These are phyloP conservation scores for Phyllotreta cruciferae DNA, from an alignment of 2,888 invertebrate species.

Conservation along the genomic window DNA sequence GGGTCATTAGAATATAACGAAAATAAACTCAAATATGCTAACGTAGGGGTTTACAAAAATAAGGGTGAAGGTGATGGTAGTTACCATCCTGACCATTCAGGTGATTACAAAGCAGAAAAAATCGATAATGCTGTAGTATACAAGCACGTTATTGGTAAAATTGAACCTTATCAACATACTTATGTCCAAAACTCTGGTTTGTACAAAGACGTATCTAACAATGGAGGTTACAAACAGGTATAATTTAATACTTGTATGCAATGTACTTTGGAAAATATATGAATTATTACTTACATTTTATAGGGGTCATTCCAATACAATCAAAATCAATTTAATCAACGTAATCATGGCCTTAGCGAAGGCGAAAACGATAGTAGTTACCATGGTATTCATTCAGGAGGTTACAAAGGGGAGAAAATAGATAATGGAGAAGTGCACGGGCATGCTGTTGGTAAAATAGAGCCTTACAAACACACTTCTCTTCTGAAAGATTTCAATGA, in stretches of 20 bases:
- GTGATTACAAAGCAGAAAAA: background rate
- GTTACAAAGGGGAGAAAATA: background rate
- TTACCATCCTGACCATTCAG: background rate
- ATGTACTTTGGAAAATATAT: too few relatives aligned
- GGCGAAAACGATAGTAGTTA: background rate
- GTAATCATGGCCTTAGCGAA: background rate
- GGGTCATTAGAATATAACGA: too few relatives aligned
- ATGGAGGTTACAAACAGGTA: too few relatives aligned
- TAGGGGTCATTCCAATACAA: background rate
- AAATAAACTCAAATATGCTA: too few relatives aligned
- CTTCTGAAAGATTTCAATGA: too few relatives aligned
- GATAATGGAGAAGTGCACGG: too few relatives aligned
- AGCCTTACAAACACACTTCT: too few relatives aligned
- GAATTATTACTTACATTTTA: too few relatives aligned
- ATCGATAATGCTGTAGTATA: background rate
- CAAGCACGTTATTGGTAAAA: background rate
- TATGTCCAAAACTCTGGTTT: too few relatives aligned
- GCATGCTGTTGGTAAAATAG: too few relatives aligned
- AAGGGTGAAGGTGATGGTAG: background rate
- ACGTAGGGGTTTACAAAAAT: too few relatives aligned
- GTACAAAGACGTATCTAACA: too few relatives aligned
- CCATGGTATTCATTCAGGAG: background rate
- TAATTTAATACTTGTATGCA: background rate
- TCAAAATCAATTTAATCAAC: slow-evolving; percentile 1
- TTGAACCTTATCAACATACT: background rate